phyloP scores from a whole-genome alignment of 2,888 invertebrate species.

The Pedicia rivosa region DNA sequence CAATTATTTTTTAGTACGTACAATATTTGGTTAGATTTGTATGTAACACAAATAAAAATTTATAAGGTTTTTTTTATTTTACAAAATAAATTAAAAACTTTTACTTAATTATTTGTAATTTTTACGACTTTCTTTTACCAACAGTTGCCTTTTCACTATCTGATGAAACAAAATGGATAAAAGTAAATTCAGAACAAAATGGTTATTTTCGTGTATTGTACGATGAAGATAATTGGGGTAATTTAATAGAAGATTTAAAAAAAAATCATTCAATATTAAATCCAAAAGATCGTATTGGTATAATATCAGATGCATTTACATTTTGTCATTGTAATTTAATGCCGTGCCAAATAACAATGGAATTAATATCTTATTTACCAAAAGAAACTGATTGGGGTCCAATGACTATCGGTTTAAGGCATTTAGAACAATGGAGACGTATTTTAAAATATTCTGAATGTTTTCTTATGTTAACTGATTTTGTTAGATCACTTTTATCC shows the following conservation, averaged over 20 bases:
- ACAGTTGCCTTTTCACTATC: constrained; percentile 27
- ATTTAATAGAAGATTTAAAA: constrained; percentile 24
- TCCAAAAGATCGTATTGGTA: constrained; percentile 28
- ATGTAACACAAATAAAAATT: no score
- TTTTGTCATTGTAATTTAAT: constrained; percentile 30
- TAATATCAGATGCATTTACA: constrained; percentile 31
- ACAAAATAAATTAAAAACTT: constrained; percentile 3
- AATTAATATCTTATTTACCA: constrained; percentile 28
- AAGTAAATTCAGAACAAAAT: constrained; percentile 28
- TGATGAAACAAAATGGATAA: constrained; percentile 28
- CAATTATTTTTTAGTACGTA: no score
- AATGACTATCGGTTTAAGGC: constrained; percentile 24
- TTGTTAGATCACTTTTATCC: constrained; percentile 26
- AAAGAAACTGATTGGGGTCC: constrained; percentile 30
- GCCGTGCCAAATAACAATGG: constrained; percentile 30
- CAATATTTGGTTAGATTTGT: no score
- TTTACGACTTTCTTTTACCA: constrained; percentile 3
- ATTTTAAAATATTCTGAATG: constrained; percentile 32
- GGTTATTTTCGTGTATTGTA: constrained; percentile 31
- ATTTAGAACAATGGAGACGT: constrained; percentile 30
- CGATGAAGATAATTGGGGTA: constrained; percentile 28
- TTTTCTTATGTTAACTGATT: constrained; percentile 30
- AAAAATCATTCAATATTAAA: constrained; percentile 24
- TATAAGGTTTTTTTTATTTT: no score
- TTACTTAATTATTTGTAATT: neutral